Conservation (phyloP, 2,888 invertebrate genomes). For the Eristalinus sepulchralis region DNA sequence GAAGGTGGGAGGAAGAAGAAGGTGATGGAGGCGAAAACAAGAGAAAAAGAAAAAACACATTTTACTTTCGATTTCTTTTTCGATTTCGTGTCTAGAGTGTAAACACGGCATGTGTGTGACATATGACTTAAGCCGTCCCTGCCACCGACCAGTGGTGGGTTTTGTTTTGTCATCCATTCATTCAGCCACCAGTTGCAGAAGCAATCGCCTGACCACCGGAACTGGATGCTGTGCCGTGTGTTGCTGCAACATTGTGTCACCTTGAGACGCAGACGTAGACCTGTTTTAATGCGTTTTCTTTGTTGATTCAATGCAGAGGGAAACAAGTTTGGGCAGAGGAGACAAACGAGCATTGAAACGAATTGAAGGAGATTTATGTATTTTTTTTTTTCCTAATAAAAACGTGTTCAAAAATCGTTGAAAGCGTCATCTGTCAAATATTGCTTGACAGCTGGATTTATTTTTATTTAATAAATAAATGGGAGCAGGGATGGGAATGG, state of each 20-base stretch:
- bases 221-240: conserved; percentile 24
- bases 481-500: neutral
- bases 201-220: conserved; percentile 27
- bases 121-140: conserved; percentile 42
- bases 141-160: conserved; percentile 35
- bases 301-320: neutral
- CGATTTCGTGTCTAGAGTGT: conserved; percentile 46
- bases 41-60: neutral
- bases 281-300: neutral
- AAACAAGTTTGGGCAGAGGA: neutral
- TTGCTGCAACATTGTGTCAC: conserved; percentile 28
- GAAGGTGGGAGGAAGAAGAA: neutral
- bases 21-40: neutral
- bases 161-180: conserved; percentile 41
- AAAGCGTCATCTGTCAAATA: neutral
- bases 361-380: neutral
- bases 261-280: neutral
- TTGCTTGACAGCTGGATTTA: neutral
- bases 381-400: neutral
- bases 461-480: neutral
- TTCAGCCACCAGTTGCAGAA: neutral
- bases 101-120: conserved; percentile 53
- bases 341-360: neutral
- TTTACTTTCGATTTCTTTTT: conserved; percentile 64
- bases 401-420: neutral